Base-by-base conservation (phyloP, 1,140 invertebrate genomes). In the Parapsyche elsis region DNA sequence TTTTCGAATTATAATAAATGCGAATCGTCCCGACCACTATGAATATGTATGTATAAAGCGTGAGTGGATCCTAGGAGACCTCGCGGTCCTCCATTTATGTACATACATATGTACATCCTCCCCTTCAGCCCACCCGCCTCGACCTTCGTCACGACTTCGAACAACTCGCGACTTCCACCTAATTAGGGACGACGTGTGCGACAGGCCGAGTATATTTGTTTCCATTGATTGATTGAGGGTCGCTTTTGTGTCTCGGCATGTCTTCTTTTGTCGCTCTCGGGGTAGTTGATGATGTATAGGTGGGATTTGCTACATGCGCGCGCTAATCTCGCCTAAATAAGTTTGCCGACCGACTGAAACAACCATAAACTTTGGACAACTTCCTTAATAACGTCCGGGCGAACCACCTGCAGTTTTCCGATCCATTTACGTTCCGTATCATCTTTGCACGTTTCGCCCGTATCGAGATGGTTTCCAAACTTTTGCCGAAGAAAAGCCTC, bases 261-360 rank as follows among this genome's bases (percentile, higher is more conserved):
- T 24, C 21, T 73, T 38, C 71, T 73, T 73, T 73, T 73, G 71
- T 73, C 26, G 57, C 49, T 9, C 30, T 16, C n/a, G 23, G 53
- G 49, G 44, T 71, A 79, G 61, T 74, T 10, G 78, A 61, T 80
- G 78, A 80, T 75, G 26, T 80, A 74, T 80, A 44, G 71, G 38
- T 21, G 0, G 16, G 76, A 44, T 53, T 75, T 26, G 44, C 5
- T 21, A 24, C 12, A 57, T 14, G 46, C 45, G 57, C 67, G 78
- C 73, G 75, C 59, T 81, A 81, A 81, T 81, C 80, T 81, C 23
- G 70, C 53, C 67, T 0, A 57, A 53, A n/a, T 57, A 57, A 75
- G n/a, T 71, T 57, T 57, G 7, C 46, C n/a, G 49, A 75, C 9
- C 19, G 7, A 24, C 23, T 21, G 49, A 71, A 71, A 71, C 70